Percentiles rank a stretch among this genome's conserved stretches.
phyloP scores from a whole-genome alignment of 2,888 invertebrate species.

The Sceliomorpha sp. region DNA sequence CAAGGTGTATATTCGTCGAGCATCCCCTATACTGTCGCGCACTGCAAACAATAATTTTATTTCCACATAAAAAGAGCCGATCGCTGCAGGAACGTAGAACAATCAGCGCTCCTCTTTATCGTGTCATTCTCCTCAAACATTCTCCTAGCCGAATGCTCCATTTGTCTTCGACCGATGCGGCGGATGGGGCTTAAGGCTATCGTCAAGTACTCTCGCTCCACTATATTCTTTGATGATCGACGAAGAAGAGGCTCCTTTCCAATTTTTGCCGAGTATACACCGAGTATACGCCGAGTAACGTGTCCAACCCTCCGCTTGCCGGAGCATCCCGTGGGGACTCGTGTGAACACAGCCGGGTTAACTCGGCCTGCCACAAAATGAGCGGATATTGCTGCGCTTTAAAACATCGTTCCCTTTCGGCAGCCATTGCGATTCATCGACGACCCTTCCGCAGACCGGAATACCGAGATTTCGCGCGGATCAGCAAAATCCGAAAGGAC shows the following conservation, averaged over 20 bases:
- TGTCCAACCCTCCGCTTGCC: conserved; percentile 61
- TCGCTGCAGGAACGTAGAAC: no score
- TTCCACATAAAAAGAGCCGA: no score
- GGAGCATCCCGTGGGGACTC: conserved; percentile 63
- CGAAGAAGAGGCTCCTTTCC: conserved; percentile 56
- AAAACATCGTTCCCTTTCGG: conserved; percentile 71
- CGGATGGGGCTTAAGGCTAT: conserved; percentile 36
- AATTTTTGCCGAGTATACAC: conserved; percentile 51
- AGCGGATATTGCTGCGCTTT: conserved; percentile 79
- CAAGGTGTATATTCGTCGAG: no score
- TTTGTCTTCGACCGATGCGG: conserved; percentile 34
- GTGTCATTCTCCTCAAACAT: conserved; percentile 26
- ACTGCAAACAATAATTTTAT: no score
- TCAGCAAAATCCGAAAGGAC: conserved; percentile 74
- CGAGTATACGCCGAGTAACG: no score
- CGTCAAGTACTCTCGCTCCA: conserved; percentile 20
- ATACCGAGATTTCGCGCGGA: conserved; percentile 74
- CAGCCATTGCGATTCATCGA: conserved; percentile 64
- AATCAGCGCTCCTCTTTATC: conserved; percentile 11
- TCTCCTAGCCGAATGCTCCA: conserved; percentile 35
- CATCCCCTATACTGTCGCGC: no score
- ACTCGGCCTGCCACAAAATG: conserved; percentile 63
- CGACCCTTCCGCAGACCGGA: conserved; percentile 61
- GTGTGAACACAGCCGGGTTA: conserved; percentile 50
- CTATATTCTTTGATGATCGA: conserved; percentile 47